Conservation (phyloP, 1,140 invertebrate genomes). For the Trichonephila clavipes region DNA sequence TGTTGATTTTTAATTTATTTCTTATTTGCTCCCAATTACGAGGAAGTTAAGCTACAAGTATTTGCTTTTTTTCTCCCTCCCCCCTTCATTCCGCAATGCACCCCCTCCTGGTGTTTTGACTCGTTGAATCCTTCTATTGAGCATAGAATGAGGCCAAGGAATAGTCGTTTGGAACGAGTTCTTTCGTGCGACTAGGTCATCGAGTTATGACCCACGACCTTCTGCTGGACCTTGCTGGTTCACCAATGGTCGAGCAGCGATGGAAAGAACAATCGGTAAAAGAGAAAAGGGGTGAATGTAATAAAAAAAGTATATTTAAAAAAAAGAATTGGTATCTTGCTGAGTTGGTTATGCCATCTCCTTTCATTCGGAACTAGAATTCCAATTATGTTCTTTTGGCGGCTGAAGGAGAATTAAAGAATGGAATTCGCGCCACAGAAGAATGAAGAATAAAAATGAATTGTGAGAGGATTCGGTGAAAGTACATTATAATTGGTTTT, state of each 20-base stretch:
- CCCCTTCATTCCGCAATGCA: background rate
- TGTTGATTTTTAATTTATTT: conserved; percentile 52
- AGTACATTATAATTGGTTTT: background rate
- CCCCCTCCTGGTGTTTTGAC: background rate
- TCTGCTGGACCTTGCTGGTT: conserved; percentile 27
- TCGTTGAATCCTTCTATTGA: background rate
- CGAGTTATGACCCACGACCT: conserved; percentile 27
- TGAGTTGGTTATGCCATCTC: conserved; percentile 16
- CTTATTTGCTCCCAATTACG: conserved; percentile 34
- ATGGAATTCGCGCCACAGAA: background rate
- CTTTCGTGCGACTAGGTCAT: conserved; percentile 25
- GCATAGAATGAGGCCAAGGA: conserved; percentile 13
- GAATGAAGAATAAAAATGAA: background rate
- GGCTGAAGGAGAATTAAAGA: background rate
- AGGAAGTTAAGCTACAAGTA: conserved; percentile 7
- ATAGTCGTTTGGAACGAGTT: background rate
- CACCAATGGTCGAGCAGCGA: background rate
- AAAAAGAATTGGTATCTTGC: background rate
- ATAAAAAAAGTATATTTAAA: background rate
- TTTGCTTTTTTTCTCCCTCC: background rate
- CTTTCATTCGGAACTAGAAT: conserved; percentile 5
- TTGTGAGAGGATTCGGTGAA: background rate
- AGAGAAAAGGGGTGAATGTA: background rate
- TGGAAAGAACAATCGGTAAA: background rate
- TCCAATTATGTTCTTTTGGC: background rate